phyloP scores from a whole-genome alignment of 2,113 vertebrate species.

The Lamprotornis superbus region DNA sequence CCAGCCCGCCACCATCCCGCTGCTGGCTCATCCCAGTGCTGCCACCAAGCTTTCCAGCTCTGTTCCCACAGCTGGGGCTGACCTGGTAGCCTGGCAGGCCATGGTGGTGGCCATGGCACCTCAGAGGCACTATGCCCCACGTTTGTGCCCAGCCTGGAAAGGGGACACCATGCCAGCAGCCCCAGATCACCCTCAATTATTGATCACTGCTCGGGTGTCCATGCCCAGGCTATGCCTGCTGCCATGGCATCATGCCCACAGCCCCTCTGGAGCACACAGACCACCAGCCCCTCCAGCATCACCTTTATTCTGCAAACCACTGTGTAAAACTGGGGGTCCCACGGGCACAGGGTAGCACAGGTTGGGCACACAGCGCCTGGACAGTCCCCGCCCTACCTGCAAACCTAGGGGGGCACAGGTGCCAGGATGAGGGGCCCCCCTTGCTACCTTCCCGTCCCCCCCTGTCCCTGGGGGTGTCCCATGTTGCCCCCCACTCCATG shows the following conservation, averaged over 20 bases:
- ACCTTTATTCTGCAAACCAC: conserved; percentile 77
- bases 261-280: not conserved
- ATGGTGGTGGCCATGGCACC: not conserved
- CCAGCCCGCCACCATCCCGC: accelerated
- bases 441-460: not conserved
- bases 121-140: not conserved
- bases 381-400: not conserved
- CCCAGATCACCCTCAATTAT: conserved; percentile 37
- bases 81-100: not conserved
- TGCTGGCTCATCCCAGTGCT: not conserved
- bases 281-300: conserved; percentile 45
- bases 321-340: conserved; percentile 59
- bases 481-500: not conserved
- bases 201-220: not conserved
- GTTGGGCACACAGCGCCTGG: not conserved
- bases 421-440: not conserved
- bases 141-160: not conserved
- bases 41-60: accelerated
- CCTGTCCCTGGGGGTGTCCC: not conserved
- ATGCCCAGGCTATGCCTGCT: not conserved
- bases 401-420: accelerated
- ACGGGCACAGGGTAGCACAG: accelerated
- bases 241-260: not conserved
- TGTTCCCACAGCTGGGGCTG: not conserved
- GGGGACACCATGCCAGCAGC: not conserved